Conservation (phyloP, 2,888 invertebrate species). For the Apeira syringaria region DNA sequence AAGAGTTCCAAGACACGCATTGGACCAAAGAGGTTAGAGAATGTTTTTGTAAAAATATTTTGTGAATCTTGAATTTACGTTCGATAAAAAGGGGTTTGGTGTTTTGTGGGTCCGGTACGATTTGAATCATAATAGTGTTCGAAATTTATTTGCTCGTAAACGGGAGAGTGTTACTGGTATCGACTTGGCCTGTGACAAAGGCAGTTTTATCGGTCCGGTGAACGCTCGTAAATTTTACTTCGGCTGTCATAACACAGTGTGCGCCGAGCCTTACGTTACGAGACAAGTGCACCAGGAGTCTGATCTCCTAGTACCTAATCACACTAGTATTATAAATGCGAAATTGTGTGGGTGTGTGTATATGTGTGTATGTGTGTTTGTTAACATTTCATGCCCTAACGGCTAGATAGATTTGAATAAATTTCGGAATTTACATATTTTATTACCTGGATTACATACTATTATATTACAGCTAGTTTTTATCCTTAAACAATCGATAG, state of each 20-base stretch:
- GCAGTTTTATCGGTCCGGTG: slow-evolving; percentile 74
- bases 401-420: background rate
- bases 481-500: too few species aligned
- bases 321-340: background rate
- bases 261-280: slow-evolving; percentile 41
- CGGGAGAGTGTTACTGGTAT: slow-evolving; percentile 60
- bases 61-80: slow-evolving; percentile 61
- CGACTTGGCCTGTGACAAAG: slow-evolving; percentile 73
- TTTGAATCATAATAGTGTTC: slow-evolving; percentile 83
- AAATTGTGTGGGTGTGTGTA: background rate
- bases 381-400: background rate
- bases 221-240: slow-evolving; percentile 76
- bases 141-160: slow-evolving; percentile 82
- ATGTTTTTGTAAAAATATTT: slow-evolving; percentile 67
- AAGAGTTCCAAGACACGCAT: slow-evolving; percentile 40
- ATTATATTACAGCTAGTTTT: too few species aligned
- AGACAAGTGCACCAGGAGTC: slow-evolving; percentile 23
- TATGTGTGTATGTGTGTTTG: background rate
- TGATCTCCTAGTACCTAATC: slow-evolving; percentile 12
- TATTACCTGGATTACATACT: background rate
- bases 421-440: background rate
- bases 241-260: slow-evolving; percentile 71
- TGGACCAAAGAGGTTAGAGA: slow-evolving; percentile 38
- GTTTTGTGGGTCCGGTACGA: slow-evolving; percentile 70
- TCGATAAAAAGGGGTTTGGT: slow-evolving; percentile 70